Percentiles rank a stretch among this genome's conserved stretches.
Conservation (phyloP, 2,888 invertebrate species). For the Himalopsyche anomala region DNA sequence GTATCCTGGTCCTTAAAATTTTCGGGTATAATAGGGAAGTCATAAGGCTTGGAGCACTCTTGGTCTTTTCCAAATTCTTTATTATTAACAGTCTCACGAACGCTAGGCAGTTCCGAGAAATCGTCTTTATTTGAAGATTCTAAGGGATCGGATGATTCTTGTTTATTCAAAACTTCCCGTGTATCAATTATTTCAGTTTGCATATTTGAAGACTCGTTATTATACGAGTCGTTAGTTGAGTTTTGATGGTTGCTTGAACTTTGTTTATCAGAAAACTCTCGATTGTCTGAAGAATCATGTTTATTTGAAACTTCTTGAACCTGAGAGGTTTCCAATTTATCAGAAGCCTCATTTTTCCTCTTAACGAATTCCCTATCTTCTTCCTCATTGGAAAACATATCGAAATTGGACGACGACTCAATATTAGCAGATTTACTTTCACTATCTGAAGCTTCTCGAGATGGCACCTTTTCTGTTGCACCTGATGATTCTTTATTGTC, state of each 20-base stretch:
- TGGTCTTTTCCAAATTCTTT: not conserved
- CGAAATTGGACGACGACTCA: constrained; percentile 54
- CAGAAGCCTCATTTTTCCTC: not conserved
- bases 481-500: not conserved
- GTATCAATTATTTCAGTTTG: not conserved
- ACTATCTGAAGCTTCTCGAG: not conserved
- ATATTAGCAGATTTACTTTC: not conserved
- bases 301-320: not conserved
- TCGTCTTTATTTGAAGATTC: constrained; percentile 3
- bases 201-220: not conserved
- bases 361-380: not conserved
- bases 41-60: not conserved
- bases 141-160: not conserved
- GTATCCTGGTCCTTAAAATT: not conserved
- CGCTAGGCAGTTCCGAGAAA: not conserved
- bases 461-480: not conserved
- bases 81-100: not conserved
- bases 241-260: not conserved
- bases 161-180: not conserved
- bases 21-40: not conserved
- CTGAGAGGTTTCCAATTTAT: not conserved
- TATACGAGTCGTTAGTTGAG: not conserved
- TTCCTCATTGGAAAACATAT: constrained; percentile 45
- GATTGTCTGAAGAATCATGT: not conserved
- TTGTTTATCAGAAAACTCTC: not conserved